Conservation (phyloP, 1,140 invertebrate genomes). For the Armadillidium nasatum region DNA sequence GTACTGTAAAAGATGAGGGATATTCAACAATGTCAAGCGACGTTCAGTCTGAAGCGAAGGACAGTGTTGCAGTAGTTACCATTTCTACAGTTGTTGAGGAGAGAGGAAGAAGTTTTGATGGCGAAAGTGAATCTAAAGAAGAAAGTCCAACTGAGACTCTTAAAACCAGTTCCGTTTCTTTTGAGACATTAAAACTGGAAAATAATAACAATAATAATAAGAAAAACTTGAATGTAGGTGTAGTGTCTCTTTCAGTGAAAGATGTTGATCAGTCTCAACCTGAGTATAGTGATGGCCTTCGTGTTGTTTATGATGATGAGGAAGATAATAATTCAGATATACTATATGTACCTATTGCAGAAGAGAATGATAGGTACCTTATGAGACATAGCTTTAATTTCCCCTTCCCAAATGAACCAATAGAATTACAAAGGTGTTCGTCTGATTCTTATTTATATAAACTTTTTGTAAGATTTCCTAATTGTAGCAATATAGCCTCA, state of each 20-base stretch:
- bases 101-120: not conserved
- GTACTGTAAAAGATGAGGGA: slow-evolving; percentile 64
- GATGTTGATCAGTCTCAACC: not conserved
- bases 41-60: slow-evolving; percentile 64
- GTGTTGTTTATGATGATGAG: slow-evolving; percentile 41
- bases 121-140: not conserved
- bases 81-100: slow-evolving; percentile 36
- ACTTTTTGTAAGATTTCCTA: not conserved
- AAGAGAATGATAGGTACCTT: slow-evolving; percentile 54
- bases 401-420: slow-evolving; percentile 16
- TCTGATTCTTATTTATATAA: slow-evolving; percentile 44
- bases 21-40: slow-evolving; percentile 87
- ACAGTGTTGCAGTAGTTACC: slow-evolving; percentile 48
- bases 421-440: slow-evolving; percentile 33
- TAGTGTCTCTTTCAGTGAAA: not conserved
- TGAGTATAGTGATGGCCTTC: slow-evolving; percentile 40
- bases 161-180: not conserved
- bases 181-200: not conserved
- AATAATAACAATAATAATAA: not conserved
- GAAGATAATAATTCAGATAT: slow-evolving; percentile 61
- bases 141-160: not conserved
- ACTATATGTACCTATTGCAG: slow-evolving; percentile 62
- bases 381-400: slow-evolving; percentile 62
- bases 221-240: not conserved
- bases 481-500: not conserved